Conservation (phyloP, 2,888 invertebrate species). For the Dioctria linearis region DNA sequence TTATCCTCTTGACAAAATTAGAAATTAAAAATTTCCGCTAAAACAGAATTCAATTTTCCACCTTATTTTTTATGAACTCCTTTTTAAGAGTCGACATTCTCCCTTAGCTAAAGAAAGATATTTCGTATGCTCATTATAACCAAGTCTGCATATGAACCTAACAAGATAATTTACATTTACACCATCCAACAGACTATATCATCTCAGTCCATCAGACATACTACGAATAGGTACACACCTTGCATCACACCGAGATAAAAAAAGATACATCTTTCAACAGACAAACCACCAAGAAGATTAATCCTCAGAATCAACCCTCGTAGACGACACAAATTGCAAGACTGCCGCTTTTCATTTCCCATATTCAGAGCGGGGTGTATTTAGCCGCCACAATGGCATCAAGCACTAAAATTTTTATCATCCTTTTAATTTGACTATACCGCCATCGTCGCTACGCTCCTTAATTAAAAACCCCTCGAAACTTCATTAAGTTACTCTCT, state of each 20-base stretch:
- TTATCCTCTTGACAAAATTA: too few relatives aligned
- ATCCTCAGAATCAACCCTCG: background rate
- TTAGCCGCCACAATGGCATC: constrained; percentile 2
- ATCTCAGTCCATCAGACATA: too few relatives aligned
- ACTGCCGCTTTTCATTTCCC: background rate
- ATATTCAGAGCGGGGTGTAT: background rate
- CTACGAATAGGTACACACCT: too few relatives aligned
- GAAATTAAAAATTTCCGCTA: too few relatives aligned
- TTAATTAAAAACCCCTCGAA: constrained; percentile 1
- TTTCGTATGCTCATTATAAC: too few relatives aligned
- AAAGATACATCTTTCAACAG: background rate
- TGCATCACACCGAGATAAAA: background rate
- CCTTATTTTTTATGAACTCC: too few relatives aligned
- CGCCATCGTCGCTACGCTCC: background rate
- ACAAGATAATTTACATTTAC: too few relatives aligned
- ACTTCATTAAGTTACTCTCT: constrained; percentile 13
- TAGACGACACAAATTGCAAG: background rate
- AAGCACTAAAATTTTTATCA: background rate
- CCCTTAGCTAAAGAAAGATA: too few relatives aligned
- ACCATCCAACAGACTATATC: too few relatives aligned
- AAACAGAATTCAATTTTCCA: too few relatives aligned
- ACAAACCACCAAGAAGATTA: background rate
- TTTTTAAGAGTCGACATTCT: too few relatives aligned
- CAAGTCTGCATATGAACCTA: too few relatives aligned
- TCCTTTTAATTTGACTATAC: background rate